A percentile compares a stretch with the other conserved stretches of the same genome.
Evolutionary conservation across 2,888 invertebrate species (phyloP).

Genomic region (Parnassius apollo): DNA sequence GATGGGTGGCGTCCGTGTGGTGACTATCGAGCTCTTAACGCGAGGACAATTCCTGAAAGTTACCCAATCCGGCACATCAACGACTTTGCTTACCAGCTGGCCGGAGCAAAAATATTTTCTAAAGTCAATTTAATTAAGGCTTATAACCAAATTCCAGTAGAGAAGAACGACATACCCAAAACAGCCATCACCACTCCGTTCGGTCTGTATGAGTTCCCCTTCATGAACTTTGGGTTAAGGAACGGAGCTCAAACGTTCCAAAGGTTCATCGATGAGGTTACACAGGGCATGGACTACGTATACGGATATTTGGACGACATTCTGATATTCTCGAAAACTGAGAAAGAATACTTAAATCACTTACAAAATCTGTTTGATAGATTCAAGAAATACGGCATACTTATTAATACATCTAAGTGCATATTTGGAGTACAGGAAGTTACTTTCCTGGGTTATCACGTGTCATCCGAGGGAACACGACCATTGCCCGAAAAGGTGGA

Average conservation of each 20-base stretch:
- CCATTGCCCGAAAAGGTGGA: background rate
- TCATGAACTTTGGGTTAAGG: too few relatives aligned
- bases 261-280: conserved; percentile 20
- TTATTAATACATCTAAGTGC: background rate
- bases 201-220: too few relatives aligned
- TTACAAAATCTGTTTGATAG: conserved; percentile 32
- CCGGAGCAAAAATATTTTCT: conserved; percentile 30
- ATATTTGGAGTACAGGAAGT: too few relatives aligned
- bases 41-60: conserved; percentile 37
- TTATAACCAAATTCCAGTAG: conserved; percentile 34
- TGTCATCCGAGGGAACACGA: too few relatives aligned
- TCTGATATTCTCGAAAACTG: conserved; percentile 20
- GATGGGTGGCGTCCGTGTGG: too few relatives aligned
- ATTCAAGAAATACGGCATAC: background rate
- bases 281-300: conserved; percentile 4
- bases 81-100: conserved; percentile 41
- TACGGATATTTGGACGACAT: conserved; percentile 22
- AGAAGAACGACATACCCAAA: background rate
- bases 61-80: conserved; percentile 48
- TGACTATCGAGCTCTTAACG: conserved; percentile 32
- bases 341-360: conserved; percentile 52
- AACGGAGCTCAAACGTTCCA: conserved; percentile 32
- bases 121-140: conserved; percentile 45
- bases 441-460: too few relatives aligned
- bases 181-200: too few relatives aligned